Percentiles rank a stretch among this genome's conserved stretches.
Conservation (phyloP, 2,888 invertebrate genomes). For the Augiades crinisus region DNA sequence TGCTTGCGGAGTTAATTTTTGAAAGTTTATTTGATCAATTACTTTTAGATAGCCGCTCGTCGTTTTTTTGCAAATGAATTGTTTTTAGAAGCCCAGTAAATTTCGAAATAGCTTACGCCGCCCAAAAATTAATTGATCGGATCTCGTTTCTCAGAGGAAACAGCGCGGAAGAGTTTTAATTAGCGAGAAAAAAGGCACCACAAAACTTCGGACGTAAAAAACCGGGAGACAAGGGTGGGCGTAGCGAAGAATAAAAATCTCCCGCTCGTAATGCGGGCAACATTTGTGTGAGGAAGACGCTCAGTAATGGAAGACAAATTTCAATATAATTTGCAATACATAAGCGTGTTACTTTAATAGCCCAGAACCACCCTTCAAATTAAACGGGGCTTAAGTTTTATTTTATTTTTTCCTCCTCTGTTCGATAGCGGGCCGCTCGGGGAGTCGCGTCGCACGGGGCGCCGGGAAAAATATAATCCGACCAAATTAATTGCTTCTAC, state of each 20-base stretch:
- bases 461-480: slow-evolving; percentile 79
- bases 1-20: no score
- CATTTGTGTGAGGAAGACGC: slow-evolving; percentile 81
- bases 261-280: slow-evolving; percentile 79
- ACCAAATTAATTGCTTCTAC: slow-evolving; percentile 80
- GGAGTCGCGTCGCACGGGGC: slow-evolving; percentile 44
- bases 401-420: slow-evolving; percentile 77
- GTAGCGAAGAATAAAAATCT: slow-evolving; percentile 75
- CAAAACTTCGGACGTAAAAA: slow-evolving; percentile 78
- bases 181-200: slow-evolving; percentile 77
- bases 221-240: slow-evolving; percentile 78
- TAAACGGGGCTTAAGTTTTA: slow-evolving; percentile 82
- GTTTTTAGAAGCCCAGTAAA: slow-evolving; percentile 71
- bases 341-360: slow-evolving; percentile 83
- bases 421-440: slow-evolving; percentile 57
- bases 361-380: slow-evolving; percentile 82
- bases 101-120: slow-evolving; percentile 72
- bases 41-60: slow-evolving; percentile 57
- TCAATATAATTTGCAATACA: slow-evolving; percentile 83
- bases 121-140: slow-evolving; percentile 80
- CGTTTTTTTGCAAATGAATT: slow-evolving; percentile 56
- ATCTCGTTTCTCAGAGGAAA: slow-evolving; percentile 78
- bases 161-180: slow-evolving; percentile 81
- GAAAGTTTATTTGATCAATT: slow-evolving; percentile 50
- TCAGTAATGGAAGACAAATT: slow-evolving; percentile 82